These are phyloP conservation scores for Festucalex cinctus DNA, from an alignment of 2,113 vertebrate species.

Conservation along the genomic window DNA sequence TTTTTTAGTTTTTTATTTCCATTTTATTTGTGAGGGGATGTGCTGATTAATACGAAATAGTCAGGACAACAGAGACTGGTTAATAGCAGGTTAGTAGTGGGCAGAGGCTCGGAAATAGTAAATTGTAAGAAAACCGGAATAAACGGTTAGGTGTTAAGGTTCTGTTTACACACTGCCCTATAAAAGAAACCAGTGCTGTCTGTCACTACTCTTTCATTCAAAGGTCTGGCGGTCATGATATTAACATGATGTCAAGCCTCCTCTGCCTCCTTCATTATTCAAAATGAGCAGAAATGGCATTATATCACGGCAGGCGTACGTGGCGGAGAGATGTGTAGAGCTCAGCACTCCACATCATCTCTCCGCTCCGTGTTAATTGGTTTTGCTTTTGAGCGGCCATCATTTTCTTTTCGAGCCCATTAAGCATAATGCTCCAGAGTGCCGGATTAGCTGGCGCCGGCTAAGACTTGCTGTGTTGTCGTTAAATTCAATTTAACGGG, in stretches of 20 bases:
- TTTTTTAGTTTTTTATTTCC: too few species aligned
- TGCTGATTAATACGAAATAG: too few species aligned
- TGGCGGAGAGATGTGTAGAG: constrained; percentile 70
- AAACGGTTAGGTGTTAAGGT: too few species aligned
- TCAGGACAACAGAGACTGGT: too few species aligned
- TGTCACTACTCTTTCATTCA: constrained; percentile 26
- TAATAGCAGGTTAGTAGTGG: too few species aligned
- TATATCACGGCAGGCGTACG: constrained; percentile 62
- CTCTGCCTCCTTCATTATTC: constrained; percentile 60
- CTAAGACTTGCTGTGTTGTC: constrained; percentile 71
- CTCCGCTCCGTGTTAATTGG: constrained; percentile 71
- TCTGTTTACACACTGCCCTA: neutral
- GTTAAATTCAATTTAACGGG: constrained; percentile 73
- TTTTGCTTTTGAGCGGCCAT: constrained; percentile 76
- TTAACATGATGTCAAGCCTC: constrained; percentile 58
- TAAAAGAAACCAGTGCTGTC: neutral
- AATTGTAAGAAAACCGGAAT: too few species aligned
- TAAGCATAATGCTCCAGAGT: constrained; percentile 71
- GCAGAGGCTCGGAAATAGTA: too few species aligned
- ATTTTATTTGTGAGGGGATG: too few species aligned
- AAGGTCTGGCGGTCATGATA: constrained; percentile 51
- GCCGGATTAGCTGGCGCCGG: constrained; percentile 68
- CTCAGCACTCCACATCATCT: constrained; percentile 60
- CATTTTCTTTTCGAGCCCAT: constrained; percentile 77
- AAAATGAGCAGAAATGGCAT: constrained; percentile 63